These are phyloP conservation scores for Microtus pennsylvanicus DNA, from an alignment of 2,113 vertebrate genomes.

Conservation along the genomic window DNA sequence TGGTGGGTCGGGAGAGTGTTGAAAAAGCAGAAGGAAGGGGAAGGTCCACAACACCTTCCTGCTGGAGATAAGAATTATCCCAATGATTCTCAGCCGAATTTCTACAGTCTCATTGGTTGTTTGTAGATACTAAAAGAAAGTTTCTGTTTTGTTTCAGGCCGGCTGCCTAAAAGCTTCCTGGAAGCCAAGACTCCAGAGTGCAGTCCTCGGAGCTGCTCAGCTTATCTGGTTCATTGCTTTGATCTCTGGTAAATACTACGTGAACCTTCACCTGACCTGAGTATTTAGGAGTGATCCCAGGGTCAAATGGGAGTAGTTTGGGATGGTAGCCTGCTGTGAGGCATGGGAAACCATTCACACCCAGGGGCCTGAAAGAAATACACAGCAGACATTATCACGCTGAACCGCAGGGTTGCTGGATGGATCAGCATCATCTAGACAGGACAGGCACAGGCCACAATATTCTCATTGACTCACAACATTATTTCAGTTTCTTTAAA, in stretches of 20 bases:
- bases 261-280: background rate
- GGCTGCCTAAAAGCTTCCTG: slow-evolving; percentile 16
- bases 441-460: background rate
- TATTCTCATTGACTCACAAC: background rate
- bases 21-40: background rate
- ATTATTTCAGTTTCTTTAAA: background rate
- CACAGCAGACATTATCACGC: no score
- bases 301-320: background rate
- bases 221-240: slow-evolving; percentile 61
- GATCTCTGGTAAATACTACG: slow-evolving; percentile 64
- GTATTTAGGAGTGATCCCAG: background rate
- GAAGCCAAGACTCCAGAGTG: slow-evolving; percentile 10
- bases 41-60: background rate
- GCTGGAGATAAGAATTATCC: background rate
- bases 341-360: background rate
- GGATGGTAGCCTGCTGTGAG: background rate
- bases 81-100: background rate
- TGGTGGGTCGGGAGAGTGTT: background rate
- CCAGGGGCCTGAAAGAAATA: background rate
- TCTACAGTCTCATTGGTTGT: background rate
- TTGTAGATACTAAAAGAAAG: background rate
- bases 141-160: slow-evolving; percentile 65
- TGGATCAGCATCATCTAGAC: no score
- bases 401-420: background rate
- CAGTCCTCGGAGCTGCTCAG: background rate